Conservation (phyloP, 2,797 vertebrate genomes). For the Enteromius afrohamiltoni region DNA sequence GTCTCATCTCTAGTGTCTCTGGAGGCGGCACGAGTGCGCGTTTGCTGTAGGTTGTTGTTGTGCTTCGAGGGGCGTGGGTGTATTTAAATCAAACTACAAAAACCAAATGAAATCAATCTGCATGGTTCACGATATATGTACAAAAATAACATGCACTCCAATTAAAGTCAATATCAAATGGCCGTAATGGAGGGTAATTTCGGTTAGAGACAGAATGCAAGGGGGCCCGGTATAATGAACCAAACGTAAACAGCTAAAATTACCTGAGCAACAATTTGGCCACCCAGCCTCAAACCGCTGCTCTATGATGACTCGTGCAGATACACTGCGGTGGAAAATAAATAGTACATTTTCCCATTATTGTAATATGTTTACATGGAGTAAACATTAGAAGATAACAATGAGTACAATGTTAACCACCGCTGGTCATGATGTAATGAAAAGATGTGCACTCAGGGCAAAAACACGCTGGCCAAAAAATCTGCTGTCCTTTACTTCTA, state of each 20-base stretch:
- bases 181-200: slow-evolving; percentile 53
- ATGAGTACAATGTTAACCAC: slow-evolving; percentile 19
- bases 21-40: slow-evolving; percentile 25
- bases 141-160: slow-evolving; percentile 56
- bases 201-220: slow-evolving; percentile 32
- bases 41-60: slow-evolving; percentile 39
- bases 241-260: slow-evolving; percentile 44
- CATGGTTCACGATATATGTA: slow-evolving; percentile 57
- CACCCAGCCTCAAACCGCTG: slow-evolving; percentile 35
- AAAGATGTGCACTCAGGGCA: slow-evolving; percentile 24
- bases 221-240: slow-evolving; percentile 28
- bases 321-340: slow-evolving; percentile 42
- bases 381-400: slow-evolving; percentile 14
- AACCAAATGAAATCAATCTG: slow-evolving; percentile 60
- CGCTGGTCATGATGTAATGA: slow-evolving; percentile 24
- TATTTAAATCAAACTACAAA: slow-evolving; percentile 54
- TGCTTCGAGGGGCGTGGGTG: slow-evolving; percentile 27
- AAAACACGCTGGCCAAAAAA: slow-evolving; percentile 11
- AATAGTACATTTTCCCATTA: slow-evolving; percentile 49
- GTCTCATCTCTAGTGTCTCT: slow-evolving; percentile 57
- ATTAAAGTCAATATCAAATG: slow-evolving; percentile 55
- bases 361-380: slow-evolving; percentile 45
- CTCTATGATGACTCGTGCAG: slow-evolving; percentile 35
- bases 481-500: slow-evolving; percentile 15
- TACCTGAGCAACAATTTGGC: slow-evolving; percentile 27